phyloP scores from a whole-genome alignment of 2,888 invertebrate genomes.

The Antheraea assamensis region DNA sequence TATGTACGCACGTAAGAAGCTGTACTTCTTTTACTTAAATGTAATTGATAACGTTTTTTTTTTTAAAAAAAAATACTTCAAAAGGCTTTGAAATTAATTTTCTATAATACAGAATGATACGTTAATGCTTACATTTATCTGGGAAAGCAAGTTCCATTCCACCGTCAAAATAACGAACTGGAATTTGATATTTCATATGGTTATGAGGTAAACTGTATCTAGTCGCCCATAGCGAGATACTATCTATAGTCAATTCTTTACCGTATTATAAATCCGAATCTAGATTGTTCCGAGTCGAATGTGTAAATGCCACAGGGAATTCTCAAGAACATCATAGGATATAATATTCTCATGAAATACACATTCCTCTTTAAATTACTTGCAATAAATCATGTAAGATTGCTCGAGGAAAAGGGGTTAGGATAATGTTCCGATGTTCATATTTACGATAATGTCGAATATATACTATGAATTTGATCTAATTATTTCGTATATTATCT shows the following conservation, averaged over 20 bases:
- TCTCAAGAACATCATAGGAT: conserved; percentile 49
- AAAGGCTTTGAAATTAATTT: too few species aligned
- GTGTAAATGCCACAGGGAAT: conserved; percentile 46
- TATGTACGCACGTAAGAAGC: too few species aligned
- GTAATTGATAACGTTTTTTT: too few species aligned
- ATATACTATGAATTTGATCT: neutral
- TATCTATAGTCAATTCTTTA: neutral
- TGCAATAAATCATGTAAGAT: conserved; percentile 52
- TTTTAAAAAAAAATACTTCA: too few species aligned
- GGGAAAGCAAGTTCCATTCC: too few species aligned
- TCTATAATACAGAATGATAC: too few species aligned
- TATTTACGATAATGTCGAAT: conserved; percentile 28
- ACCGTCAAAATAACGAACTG: too few species aligned
- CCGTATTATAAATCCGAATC: conserved; percentile 17
- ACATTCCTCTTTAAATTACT: conserved; percentile 49
- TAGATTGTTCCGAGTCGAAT: conserved; percentile 51
- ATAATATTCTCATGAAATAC: conserved; percentile 52
- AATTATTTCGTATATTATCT: neutral
- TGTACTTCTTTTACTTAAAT: too few species aligned
- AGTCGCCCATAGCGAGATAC: neutral
- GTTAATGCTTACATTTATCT: too few species aligned
- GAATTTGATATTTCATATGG: neutral
- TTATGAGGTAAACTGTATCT: neutral
- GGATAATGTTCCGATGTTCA: conserved; percentile 9
- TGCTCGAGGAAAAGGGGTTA: conserved; percentile 35